Conservation (phyloP, 2,113 vertebrate species). For the Megaceryle maxima region DNA sequence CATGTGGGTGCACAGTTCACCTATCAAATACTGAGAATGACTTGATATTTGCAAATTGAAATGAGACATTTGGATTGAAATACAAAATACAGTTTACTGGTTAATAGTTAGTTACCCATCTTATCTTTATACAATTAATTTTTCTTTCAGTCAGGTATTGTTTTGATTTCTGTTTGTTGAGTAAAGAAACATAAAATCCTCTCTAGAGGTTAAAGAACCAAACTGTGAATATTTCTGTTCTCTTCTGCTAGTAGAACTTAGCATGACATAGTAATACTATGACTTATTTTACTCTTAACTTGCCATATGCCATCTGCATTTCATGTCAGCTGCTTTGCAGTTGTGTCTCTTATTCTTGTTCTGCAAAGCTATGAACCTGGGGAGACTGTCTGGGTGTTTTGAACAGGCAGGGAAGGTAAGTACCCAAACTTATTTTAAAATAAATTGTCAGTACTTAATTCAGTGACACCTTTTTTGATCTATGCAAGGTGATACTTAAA, state of each 20-base stretch:
- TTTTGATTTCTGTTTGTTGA: neutral
- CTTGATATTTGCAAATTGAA: neutral
- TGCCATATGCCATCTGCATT: neutral
- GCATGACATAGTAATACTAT: neutral
- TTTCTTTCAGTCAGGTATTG: neutral
- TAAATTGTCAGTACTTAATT: neutral
- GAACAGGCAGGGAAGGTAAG: neutral
- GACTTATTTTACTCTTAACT: neutral
- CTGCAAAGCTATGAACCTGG: neutral
- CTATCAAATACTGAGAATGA: neutral
- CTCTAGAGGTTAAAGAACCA: neutral
- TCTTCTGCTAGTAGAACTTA: neutral
- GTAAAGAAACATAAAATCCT: neutral
- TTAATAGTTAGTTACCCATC: neutral
- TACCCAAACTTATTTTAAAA: neutral
- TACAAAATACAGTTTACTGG: neutral
- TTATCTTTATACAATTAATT: fast-evolving
- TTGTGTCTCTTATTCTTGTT: neutral
- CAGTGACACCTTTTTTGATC: neutral
- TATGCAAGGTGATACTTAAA: neutral
- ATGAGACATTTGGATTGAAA: neutral
- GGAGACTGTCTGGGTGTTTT: neutral
- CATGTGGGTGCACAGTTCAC: neutral
- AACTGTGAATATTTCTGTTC: neutral
- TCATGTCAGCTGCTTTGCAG: neutral